Base-by-base conservation (phyloP, 2,888 invertebrate genomes). In the Idaea dimidiata region DNA sequence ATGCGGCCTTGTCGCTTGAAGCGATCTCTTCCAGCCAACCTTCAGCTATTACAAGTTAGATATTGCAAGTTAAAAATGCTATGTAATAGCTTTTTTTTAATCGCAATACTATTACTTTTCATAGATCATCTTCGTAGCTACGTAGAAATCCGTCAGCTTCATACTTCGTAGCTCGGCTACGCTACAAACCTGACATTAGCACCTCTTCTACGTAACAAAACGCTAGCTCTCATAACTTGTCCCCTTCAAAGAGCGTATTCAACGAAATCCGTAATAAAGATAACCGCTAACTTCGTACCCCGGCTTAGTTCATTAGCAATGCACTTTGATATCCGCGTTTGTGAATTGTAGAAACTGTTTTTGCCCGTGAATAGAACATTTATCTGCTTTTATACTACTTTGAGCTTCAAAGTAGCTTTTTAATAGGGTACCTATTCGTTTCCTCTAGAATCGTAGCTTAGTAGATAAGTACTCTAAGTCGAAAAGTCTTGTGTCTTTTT, bases 241-340 rank as follows among this genome's bases (percentile, higher is more conserved):
- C 8, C 70, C 69, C 67, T 67, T 54, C 43, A 31, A 56, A 16
- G 59, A 68, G 65, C 65, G 64, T 72, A 73, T 69, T 69, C 71
- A 75, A 77, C 76, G 69, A 77, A 78, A 78, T 76, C 73, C 75
- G 73, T 75, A 70, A 69, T 73, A 77, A 72, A 73, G 72, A 78
- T 78, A 79, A 83, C 82, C 78, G 76, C 71, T 67, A 66, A 67
- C 71, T 77, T 81, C 79, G 81, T 80, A 80, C 43, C 14, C 43
- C 8, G 10, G 43, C 43, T 43, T 43, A 43, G 43, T 43, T 43
- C 43, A 43, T 43, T 43, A 43, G 43, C 43, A 43, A 14, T 43
- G 43, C 43, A 43, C 43, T 43, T 43, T 43, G 14, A 43, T 14
- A 43, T 43, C 43, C 43, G 68, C 43, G 68, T 67, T 73, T 78